Percentiles rank a stretch among this genome's conserved stretches.
These are phyloP conservation scores for Himalopsyche anomala DNA, from an alignment of 2,888 invertebrate species.

Conservation along the genomic window DNA sequence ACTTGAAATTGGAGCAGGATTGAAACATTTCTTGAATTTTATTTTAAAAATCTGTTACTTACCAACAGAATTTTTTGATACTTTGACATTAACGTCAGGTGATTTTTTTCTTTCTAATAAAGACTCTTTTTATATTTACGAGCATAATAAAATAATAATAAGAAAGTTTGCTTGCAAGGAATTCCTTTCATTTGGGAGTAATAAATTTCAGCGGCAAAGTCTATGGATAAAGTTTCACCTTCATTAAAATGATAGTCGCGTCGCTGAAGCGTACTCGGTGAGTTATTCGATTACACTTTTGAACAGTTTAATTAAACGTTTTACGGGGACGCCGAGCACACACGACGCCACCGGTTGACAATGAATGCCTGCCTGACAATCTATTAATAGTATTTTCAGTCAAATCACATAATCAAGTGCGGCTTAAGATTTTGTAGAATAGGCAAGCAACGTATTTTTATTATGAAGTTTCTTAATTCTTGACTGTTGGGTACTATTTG, in stretches of 20 bases:
- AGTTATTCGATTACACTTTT: slow-evolving; percentile 34
- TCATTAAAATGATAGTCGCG: slow-evolving; percentile 34
- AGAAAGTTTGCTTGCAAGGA: background rate
- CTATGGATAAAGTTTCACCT: slow-evolving; percentile 26
- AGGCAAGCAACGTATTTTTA: too few relatives aligned
- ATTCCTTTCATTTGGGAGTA: slow-evolving; percentile 31
- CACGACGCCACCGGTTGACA: slow-evolving; percentile 13
- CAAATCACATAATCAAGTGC: background rate
- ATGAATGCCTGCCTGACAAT: background rate
- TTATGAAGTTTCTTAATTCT: too few relatives aligned
- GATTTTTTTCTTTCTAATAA: slow-evolving; percentile 14
- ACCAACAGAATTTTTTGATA: too few relatives aligned
- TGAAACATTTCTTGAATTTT: too few relatives aligned
- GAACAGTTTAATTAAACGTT: slow-evolving; percentile 31
- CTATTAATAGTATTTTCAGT: background rate
- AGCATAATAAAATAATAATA: slow-evolving; percentile 26
- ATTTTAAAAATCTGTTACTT: too few relatives aligned
- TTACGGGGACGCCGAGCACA: slow-evolving; percentile 1
- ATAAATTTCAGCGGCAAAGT: background rate
- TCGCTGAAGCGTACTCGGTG: background rate
- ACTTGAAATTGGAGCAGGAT: too few relatives aligned
- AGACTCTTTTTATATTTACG: slow-evolving; percentile 23
- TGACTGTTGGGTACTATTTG: too few relatives aligned
- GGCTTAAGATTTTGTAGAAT: too few relatives aligned
- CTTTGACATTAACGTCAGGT: too few relatives aligned